Conservation (phyloP, 2,113 vertebrate species). For the Alosa alosa region DNA sequence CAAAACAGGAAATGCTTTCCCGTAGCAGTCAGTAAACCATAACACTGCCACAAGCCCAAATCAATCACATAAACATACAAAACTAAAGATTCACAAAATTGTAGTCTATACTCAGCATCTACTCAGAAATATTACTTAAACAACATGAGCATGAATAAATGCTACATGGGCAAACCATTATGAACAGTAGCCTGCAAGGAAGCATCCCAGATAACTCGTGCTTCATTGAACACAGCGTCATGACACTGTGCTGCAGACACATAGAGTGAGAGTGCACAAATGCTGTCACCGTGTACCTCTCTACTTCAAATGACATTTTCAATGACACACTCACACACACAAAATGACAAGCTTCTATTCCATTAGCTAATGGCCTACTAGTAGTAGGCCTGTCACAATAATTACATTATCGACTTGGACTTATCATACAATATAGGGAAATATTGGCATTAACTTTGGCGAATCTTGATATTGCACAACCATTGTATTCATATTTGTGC, state of each 20-base stretch:
- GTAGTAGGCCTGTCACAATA: too few species aligned
- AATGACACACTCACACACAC: not conserved
- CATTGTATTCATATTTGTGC: too few species aligned
- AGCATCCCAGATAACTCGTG: not conserved
- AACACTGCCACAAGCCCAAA: not conserved
- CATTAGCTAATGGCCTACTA: too few species aligned
- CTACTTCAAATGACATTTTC: not conserved
- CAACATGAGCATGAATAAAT: not conserved
- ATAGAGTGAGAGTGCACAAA: not conserved
- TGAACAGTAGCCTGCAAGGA: not conserved
- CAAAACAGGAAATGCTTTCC: not conserved
- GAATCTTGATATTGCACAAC: too few species aligned
- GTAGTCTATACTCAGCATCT: not conserved
- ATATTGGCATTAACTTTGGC: too few species aligned
- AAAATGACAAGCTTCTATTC: not conserved
- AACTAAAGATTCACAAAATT: too few species aligned
- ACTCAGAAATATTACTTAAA: not conserved
- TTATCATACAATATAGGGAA: too few species aligned
- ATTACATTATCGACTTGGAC: too few species aligned
- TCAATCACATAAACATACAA: too few species aligned
- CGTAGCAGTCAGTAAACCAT: not conserved
- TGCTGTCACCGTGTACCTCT: not conserved
- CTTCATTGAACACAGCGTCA: not conserved
- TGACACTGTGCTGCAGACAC: not conserved
- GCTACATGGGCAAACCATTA: not conserved